Base-by-base conservation (phyloP, 2,797 vertebrate species). In the Helarctos malayanus region DNA sequence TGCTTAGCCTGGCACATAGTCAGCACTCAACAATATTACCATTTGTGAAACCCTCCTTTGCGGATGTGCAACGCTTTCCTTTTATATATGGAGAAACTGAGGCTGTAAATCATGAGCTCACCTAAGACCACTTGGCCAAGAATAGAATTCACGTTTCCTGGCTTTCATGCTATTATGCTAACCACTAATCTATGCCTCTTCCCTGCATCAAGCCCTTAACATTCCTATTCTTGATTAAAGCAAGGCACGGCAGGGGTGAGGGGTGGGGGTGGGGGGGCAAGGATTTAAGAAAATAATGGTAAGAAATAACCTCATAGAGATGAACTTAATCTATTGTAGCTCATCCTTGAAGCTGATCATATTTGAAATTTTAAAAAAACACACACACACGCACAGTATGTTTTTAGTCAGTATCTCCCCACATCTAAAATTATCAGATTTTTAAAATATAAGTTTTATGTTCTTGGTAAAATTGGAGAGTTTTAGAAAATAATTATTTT, bases 251-350 rank as follows among this genome's bases (percentile, higher is more conserved):
- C 0, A 0, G 65, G n/a, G 8, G n/a, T 5, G 12, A 0, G 3
- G 3, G 4, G 9, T 3, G 32, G 82, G 83, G 93, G 2, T 5
- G 16, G 32, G 18, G 71, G 49, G 32, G 18, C 41, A 41, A 41
- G 85, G 90, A 82, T 89, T 96, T 94, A 29, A 95, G 90, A 71
- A 95, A 94, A 93, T 54, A 92, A 73, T 41, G 32, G 57, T 45
- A 82, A 92, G 75, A 93, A 94, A 79, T 81, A 87, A 78, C 71
- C 68, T 93, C 45, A 59, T 59, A 61, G 82, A 88, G 84, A 95
- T 88, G 54, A 71, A 96, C 35, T 61, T 94, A 81, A 97, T 87
- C 61, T 86, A 49, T 15, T 29, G n/a, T 23, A n/a, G 91, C 59
- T 96, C 92, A 7, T 87, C 27, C 75, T 76, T 57, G 61, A 59